A percentile compares a stretch with the other conserved stretches of the same genome.
Conservation (phyloP, 2,888 invertebrate species). For the Scaptomyza caliginosa region DNA sequence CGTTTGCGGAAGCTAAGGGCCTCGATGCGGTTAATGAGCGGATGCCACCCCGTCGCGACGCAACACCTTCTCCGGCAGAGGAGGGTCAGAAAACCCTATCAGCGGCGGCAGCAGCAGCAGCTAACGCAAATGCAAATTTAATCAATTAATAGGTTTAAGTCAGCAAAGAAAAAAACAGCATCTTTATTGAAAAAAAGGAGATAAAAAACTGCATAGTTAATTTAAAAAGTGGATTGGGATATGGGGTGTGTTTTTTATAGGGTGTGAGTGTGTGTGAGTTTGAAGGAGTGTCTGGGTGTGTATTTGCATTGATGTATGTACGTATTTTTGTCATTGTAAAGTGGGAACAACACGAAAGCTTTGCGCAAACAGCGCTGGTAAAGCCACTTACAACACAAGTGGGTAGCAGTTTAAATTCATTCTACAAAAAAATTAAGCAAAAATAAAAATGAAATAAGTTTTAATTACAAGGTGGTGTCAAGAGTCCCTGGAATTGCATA, state of each 20-base stretch:
- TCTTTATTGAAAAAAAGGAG: too few relatives aligned
- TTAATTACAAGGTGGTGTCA: background rate
- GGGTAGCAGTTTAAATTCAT: background rate
- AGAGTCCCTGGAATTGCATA: background rate
- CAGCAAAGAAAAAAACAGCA: slow-evolving; percentile 32
- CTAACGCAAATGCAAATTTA: slow-evolving; percentile 81
- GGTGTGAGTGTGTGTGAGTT: background rate
- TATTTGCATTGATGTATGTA: background rate
- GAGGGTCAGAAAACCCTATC: slow-evolving; percentile 81
- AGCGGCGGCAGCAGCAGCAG: slow-evolving; percentile 81
- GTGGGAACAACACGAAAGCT: too few relatives aligned
- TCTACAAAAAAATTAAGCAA: background rate
- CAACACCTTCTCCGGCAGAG: slow-evolving; percentile 88
- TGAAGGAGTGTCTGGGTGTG: background rate
- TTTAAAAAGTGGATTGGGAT: background rate
- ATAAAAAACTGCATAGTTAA: background rate
- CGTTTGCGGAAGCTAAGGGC: slow-evolving; percentile 99
- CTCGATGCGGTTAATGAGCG: slow-evolving; percentile 99
- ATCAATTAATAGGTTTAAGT: slow-evolving; percentile 83
- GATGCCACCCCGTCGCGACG: slow-evolving; percentile 97
- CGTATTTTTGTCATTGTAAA: background rate
- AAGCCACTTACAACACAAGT: background rate
- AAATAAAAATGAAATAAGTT: background rate
- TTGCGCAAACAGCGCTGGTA: slow-evolving; percentile 12
- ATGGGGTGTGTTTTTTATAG: background rate